Percentiles rank a stretch among this genome's conserved stretches.
phyloP scores from a whole-genome alignment of 1,140 invertebrate genomes.

The Hypothenemus hampei region DNA sequence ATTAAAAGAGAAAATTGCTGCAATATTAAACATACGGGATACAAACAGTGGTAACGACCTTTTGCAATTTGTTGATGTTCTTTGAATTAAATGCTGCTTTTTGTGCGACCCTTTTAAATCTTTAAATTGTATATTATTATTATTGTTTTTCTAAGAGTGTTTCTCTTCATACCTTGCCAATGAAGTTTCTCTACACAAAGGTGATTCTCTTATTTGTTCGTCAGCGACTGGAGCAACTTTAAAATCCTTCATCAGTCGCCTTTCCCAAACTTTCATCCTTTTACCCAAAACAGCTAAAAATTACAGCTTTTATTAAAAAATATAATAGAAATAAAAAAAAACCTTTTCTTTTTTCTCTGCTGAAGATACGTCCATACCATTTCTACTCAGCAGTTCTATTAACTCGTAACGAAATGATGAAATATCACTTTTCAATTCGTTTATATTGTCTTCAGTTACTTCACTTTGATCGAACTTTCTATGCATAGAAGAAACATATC shows the following conservation, averaged over 20 bases:
- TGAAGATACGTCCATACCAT: constrained; percentile 70
- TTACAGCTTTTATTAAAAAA: background rate
- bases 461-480: constrained; percentile 66
- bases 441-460: constrained; percentile 88
- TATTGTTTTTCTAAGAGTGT: background rate
- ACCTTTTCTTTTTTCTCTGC: constrained; percentile 66
- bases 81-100: constrained; percentile 64
- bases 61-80: constrained; percentile 62
- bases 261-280: constrained; percentile 75
- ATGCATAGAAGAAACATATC: constrained; percentile 76
- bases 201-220: constrained; percentile 45
- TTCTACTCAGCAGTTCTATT: constrained; percentile 73
- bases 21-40: constrained; percentile 50
- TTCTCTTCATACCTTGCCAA: constrained; percentile 47
- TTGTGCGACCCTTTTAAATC: constrained; percentile 66
- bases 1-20: background rate
- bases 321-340: constrained; percentile 36
- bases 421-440: constrained; percentile 88
- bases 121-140: constrained; percentile 20
- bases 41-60: constrained; percentile 58
- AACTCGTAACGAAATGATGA: constrained; percentile 76
- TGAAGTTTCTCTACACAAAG: constrained; percentile 57
- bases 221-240: constrained; percentile 68
- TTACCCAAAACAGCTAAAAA: constrained; percentile 60
- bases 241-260: constrained; percentile 80